Base-by-base conservation (phyloP, 2,797 vertebrate genomes). In the Erethizon dorsatum region DNA sequence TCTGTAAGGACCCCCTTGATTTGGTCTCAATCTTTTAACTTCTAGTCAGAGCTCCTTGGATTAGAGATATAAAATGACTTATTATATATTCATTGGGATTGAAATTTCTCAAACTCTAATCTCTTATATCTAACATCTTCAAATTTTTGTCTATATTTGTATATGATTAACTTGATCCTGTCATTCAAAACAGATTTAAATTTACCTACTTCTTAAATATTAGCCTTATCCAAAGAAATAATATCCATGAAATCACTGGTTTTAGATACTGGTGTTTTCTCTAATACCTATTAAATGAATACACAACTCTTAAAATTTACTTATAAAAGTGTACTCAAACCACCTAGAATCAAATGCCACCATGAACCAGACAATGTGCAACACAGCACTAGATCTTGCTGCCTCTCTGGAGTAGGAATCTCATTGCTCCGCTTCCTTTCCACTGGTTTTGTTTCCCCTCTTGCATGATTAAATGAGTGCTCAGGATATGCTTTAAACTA, bases 171-270 rank as follows among this genome's bases (percentile, higher is more conserved):
- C 24, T 67, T 84, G 80, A 37, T 86, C 45, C 18, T 61, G 90
- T 52, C 75, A 6, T 79, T 92, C 20, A 78, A 82, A 87, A 95
- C 11, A 78, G 73, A 96, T 41, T 94, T 45, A 79, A 86, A 83
- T 75, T n/a, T 69, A 12, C n/a, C 90, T 9, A 86, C 14, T 97
- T 73, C 47, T 89, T 88, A 80, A 89, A 80, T 75, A 33, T 50
- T 78, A 85, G 57, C 59, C 28, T 61, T 65, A 31, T 33, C 61
- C n/a, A 88, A 83, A 88, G 67, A 86, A 90, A 69, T 37, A 54
- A n/a, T 47, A 78, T 78, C 22, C 45, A 88, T 7, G 3, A 88
- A 96, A 86, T 54, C 8, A 75, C 37, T 85, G 41, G 41, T 47
- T 92, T 95, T 79, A 83, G 22, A 89, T n/a, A 9, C 8, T n/a